These are phyloP conservation scores for Philypnodon macrostomus DNA, from an alignment of 2,797 vertebrate genomes.

Conservation along the genomic window DNA sequence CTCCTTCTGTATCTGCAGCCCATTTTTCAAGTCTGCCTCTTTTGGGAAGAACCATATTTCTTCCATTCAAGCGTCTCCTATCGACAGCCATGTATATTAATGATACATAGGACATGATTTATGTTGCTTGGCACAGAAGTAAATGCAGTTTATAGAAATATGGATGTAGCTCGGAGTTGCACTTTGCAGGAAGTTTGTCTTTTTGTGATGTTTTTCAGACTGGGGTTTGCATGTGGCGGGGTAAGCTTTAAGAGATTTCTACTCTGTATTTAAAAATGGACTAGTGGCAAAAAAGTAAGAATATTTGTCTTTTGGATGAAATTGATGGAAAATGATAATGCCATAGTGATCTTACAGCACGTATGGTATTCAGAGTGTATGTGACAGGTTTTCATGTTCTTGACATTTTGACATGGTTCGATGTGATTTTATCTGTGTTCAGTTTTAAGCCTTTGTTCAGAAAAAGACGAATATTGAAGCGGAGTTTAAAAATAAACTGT, in stretches of 20 bases:
- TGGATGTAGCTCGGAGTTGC: conserved; percentile 49
- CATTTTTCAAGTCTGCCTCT: conserved; percentile 73
- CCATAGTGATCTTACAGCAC: no score
- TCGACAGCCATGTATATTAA: conserved; percentile 82
- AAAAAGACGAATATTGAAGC: no score
- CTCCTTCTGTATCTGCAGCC: conserved; percentile 44
- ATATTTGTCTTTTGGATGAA: no score
- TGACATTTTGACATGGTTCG: no score
- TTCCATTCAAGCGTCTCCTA: conserved; percentile 78
- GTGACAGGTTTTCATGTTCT: no score
- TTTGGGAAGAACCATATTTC: conserved; percentile 77
- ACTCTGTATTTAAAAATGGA: neutral
- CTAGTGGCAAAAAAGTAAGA: no score
- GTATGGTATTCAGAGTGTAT: no score
- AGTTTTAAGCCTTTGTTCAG: no score
- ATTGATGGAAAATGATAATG: no score
- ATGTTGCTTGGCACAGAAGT: conserved; percentile 69
- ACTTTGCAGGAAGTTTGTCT: conserved; percentile 48
- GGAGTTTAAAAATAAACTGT: no score
- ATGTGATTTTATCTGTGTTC: no score
- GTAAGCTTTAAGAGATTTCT: neutral
- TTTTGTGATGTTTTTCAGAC: conserved; percentile 12
- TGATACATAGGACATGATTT: conserved; percentile 76
- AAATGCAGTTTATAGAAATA: conserved; percentile 76
- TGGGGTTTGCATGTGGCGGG: conserved; percentile 23